Evolutionary conservation across 2,888 invertebrate species (phyloP).

Genomic region (Arrhopalites spinosus): DNA sequence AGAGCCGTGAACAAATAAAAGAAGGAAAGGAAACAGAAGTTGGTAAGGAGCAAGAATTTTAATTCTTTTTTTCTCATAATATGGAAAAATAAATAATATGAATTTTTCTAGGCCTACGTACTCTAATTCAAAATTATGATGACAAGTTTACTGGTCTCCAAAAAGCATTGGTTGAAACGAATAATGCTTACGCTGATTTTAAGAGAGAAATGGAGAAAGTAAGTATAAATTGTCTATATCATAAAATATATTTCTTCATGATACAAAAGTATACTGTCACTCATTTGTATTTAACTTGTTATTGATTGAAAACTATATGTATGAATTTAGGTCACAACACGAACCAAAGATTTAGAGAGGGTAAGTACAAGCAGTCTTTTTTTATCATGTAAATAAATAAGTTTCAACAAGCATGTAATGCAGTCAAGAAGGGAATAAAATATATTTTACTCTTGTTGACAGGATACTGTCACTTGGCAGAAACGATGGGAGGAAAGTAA

Average conservation of each 20-base stretch:
- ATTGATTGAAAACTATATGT: no score
- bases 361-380: no score
- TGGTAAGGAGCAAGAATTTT: no score
- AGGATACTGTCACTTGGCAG: constrained; percentile 53
- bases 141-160: constrained; percentile 55
- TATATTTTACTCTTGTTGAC: no score
- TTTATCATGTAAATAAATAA: no score
- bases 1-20: constrained; percentile 54
- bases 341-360: constrained; percentile 55
- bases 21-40: constrained; percentile 54
- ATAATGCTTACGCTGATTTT: constrained; percentile 53
- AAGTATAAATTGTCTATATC: constrained; percentile 1
- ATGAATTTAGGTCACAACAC: constrained; percentile 51
- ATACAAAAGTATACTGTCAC: neutral
- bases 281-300: no score
- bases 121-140: constrained; percentile 53
- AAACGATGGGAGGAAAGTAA: constrained; percentile 54
- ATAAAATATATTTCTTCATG: neutral
- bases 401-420: no score
- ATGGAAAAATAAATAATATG: no score
- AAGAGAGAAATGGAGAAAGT: constrained; percentile 54
- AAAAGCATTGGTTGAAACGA: constrained; percentile 53
- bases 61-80: no score
- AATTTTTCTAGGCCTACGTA: no score
- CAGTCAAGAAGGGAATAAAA: no score